Evolutionary conservation across 2,113 vertebrate genomes (phyloP).

Genomic region (Melanocharis versteri): DNA sequence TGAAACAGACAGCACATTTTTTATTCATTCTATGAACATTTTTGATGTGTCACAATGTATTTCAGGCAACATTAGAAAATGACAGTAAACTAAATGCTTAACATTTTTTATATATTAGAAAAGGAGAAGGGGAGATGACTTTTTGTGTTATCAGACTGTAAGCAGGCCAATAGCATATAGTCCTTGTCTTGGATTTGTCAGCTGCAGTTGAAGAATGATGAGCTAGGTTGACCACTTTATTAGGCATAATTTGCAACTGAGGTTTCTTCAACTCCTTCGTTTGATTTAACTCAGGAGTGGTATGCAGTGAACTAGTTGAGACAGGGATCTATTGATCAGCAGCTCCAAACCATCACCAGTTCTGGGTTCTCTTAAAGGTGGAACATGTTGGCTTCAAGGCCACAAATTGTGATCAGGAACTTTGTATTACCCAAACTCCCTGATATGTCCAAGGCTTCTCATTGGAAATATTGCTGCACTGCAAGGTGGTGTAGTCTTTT

Average conservation of each 20-base stretch:
- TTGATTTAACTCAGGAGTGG: background rate
- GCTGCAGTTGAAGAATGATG: background rate
- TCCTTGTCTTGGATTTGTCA: background rate
- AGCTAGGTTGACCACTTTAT: background rate
- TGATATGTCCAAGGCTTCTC: background rate
- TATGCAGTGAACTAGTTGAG: background rate
- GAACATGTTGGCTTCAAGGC: background rate
- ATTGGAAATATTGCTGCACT: background rate
- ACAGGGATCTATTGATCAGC: background rate
- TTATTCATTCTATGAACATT: constrained; percentile 24
- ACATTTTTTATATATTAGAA: background rate
- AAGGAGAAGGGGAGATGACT: background rate
- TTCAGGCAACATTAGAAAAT: constrained; percentile 27
- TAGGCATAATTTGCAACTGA: background rate
- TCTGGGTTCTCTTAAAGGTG: background rate
- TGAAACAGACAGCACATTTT: constrained; percentile 55
- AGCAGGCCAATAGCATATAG: background rate
- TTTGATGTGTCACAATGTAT: constrained; percentile 55
- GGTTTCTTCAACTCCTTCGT: background rate
- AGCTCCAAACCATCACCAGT: background rate
- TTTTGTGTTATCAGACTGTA: background rate
- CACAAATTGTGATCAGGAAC: background rate
- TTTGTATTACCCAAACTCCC: background rate
- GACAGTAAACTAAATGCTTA: constrained; percentile 36
- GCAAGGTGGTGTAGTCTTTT: background rate